These are phyloP conservation scores for Aurelia aurita DNA, from an alignment of 30 jellyfish, hydroid and myxozoan species.

Conservation along the genomic window DNA sequence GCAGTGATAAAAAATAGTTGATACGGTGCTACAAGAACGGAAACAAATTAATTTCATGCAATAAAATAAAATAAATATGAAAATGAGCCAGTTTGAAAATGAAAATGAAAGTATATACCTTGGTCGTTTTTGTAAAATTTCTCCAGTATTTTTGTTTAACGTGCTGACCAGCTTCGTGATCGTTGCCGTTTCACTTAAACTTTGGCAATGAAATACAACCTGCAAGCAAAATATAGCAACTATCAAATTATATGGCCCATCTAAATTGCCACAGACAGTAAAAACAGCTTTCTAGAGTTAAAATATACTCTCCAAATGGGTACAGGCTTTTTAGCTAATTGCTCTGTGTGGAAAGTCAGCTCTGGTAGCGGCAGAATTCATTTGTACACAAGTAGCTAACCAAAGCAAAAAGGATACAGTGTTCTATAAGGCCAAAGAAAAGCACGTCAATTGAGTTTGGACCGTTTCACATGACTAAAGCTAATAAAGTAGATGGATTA, in stretches of 20 bases:
- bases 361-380: too few relatives aligned
- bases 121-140: slow-evolving; percentile 85
- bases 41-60: too few relatives aligned
- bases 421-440: too few relatives aligned
- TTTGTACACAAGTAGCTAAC: background rate
- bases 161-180: slow-evolving; percentile 80
- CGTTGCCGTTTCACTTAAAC: slow-evolving; percentile 92
- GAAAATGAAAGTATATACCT: slow-evolving; percentile 53
- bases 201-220: slow-evolving; percentile 93
- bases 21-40: too few relatives aligned
- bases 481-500: too few relatives aligned
- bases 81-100: background rate
- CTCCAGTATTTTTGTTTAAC: slow-evolving; percentile 89
- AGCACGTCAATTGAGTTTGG: too few relatives aligned
- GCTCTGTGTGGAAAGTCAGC: background rate
- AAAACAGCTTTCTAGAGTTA: too few relatives aligned
- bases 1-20: too few relatives aligned
- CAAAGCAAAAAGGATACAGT: too few relatives aligned
- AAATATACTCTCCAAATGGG: background rate
- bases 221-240: background rate
- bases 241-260: background rate
- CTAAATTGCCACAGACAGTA: too few relatives aligned
- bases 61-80: too few relatives aligned
- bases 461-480: too few relatives aligned
- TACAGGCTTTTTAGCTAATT: background rate